A percentile compares a stretch with the other conserved stretches of the same genome.
These are phyloP conservation scores for Heliornis fulica DNA, from an alignment of 2,113 vertebrate genomes.

Conservation along the genomic window DNA sequence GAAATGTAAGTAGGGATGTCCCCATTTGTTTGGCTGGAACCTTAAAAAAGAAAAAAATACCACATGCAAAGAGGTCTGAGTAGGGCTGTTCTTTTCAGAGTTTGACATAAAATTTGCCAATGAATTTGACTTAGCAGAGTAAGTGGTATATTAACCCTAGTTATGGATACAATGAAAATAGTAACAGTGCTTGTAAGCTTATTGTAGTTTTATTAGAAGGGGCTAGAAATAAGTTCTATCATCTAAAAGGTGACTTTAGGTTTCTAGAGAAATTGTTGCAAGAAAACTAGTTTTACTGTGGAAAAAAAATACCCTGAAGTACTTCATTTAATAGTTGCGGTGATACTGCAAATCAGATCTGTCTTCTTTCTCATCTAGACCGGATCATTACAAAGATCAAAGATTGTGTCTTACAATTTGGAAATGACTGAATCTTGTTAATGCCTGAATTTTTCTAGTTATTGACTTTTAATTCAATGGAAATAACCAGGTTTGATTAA, in stretches of 20 bases:
- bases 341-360: background rate
- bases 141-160: background rate
- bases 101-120: too few species aligned
- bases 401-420: background rate
- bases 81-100: background rate
- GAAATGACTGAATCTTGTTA: background rate
- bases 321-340: background rate
- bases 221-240: background rate
- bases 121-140: background rate
- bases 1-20: background rate
- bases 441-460: background rate
- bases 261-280: background rate
- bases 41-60: background rate
- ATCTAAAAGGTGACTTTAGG: background rate
- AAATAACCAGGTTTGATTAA: background rate
- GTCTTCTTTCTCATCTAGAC: background rate
- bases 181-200: background rate
- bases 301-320: background rate
- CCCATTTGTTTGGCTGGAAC: background rate
- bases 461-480: background rate
- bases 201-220: background rate
- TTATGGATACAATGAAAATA: background rate
- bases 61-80: background rate
- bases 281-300: background rate
- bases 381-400: background rate